These are phyloP conservation scores for Drosophila funebris DNA, from an alignment of 1,140 invertebrate species.

Conservation along the genomic window DNA sequence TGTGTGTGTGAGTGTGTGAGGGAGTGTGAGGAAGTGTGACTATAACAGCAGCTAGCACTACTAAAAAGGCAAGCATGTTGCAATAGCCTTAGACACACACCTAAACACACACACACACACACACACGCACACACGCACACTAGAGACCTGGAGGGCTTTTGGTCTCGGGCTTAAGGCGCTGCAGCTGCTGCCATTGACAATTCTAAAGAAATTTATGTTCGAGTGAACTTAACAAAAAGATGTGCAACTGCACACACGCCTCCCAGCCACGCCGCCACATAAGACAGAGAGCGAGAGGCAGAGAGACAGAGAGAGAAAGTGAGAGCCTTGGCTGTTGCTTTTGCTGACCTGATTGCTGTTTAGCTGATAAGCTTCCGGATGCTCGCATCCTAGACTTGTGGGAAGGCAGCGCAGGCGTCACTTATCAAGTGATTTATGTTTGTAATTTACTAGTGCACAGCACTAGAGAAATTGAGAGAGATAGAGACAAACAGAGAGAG, in stretches of 20 bases:
- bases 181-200: constrained; percentile 59
- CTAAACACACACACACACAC: background rate
- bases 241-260: constrained; percentile 40
- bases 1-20: background rate
- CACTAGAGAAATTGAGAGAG: background rate
- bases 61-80: constrained; percentile 31
- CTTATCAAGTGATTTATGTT: constrained; percentile 68
- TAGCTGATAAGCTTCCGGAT: constrained; percentile 55
- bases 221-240: constrained; percentile 59
- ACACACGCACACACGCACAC: constrained; percentile 3
- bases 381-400: background rate
- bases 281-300: background rate
- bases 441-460: constrained; percentile 58
- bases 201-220: constrained; percentile 62
- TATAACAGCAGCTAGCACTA: background rate
- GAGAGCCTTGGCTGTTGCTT: constrained; percentile 27
- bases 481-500: background rate
- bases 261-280: constrained; percentile 14
- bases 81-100: background rate
- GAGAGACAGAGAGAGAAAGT: background rate
- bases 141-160: constrained; percentile 27
- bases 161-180: constrained; percentile 43
- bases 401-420: constrained; percentile 42
- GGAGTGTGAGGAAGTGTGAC: background rate
- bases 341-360: constrained; percentile 58